These are phyloP conservation scores for Saccostrea cuccullata DNA, from an alignment of 1,140 invertebrate species.

Conservation along the genomic window DNA sequence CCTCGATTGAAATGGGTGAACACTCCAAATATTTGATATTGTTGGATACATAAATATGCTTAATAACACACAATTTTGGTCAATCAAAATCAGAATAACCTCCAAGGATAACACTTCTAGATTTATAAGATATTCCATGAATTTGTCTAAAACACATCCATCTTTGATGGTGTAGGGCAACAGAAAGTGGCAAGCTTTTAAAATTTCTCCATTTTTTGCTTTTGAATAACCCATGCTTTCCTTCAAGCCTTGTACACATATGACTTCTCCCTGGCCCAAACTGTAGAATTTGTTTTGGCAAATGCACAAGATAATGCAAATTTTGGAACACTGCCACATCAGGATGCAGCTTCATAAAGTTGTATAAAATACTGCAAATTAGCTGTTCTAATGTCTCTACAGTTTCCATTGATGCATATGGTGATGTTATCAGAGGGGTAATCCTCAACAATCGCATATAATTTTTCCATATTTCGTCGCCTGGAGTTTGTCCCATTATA, in stretches of 20 bases:
- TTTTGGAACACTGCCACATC: constrained; percentile 22
- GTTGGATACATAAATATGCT: too few relatives aligned
- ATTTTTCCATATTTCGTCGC: constrained; percentile 10
- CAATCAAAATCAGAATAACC: too few relatives aligned
- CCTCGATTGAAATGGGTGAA: too few relatives aligned
- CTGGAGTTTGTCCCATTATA: neutral
- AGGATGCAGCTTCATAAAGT: constrained; percentile 24
- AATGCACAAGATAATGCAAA: constrained; percentile 34
- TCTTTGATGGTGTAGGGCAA: constrained; percentile 38
- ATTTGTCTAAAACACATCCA: constrained; percentile 45
- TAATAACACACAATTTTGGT: too few relatives aligned
- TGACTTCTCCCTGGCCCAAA: constrained; percentile 44
- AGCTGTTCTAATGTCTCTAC: constrained; percentile 20
- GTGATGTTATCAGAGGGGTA: constrained; percentile 35
- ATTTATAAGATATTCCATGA: too few relatives aligned
- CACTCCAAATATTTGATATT: too few relatives aligned
- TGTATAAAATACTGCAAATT: neutral
- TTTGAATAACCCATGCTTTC: constrained; percentile 36
- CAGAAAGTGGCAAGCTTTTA: constrained; percentile 13
- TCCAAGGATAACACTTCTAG: too few relatives aligned
- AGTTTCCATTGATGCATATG: constrained; percentile 32
- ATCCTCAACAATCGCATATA: neutral
- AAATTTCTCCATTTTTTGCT: constrained; percentile 46
- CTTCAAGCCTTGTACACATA: constrained; percentile 1
- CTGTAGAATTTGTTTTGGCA: constrained; percentile 19